These are phyloP conservation scores for Ridgeia piscesae DNA, from an alignment of 1,140 invertebrate species.

Conservation along the genomic window DNA sequence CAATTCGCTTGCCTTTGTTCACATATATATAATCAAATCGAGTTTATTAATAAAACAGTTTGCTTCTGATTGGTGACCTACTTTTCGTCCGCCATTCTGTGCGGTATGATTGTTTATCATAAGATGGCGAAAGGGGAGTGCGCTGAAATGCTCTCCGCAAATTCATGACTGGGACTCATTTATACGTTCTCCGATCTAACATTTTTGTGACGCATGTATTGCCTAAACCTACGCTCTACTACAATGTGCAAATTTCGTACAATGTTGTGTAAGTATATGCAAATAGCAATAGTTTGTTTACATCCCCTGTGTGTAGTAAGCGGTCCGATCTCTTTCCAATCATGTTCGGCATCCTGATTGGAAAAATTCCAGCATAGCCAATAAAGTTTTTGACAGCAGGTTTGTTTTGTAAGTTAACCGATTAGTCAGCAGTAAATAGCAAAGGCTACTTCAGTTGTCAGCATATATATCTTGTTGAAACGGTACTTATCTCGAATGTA, in stretches of 20 bases:
- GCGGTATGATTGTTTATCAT: conserved; percentile 5
- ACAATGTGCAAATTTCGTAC: neutral
- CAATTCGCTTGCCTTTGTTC: neutral
- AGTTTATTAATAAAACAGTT: neutral
- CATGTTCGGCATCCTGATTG: neutral
- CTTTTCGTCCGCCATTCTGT: neutral
- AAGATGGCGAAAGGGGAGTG: conserved; percentile 3
- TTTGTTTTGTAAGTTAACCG: neutral
- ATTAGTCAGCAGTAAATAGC: neutral
- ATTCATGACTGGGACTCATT: neutral
- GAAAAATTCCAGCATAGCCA: neutral
- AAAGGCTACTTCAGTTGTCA: neutral
- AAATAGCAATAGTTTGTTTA: neutral
- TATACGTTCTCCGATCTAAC: neutral
- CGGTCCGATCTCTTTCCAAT: neutral
- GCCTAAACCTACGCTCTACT: neutral
- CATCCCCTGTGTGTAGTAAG: neutral
- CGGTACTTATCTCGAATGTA: neutral
- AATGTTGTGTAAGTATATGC: neutral
- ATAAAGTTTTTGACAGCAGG: neutral
- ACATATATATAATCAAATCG: neutral
- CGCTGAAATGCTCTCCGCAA: neutral
- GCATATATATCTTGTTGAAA: neutral
- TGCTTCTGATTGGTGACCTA: neutral
- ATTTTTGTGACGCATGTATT: neutral